Evolutionary conservation across 2,113 vertebrate genomes (phyloP), one percentile per base, ranked within the genome.

Genomic region (Nycticebus coucang): DNA sequence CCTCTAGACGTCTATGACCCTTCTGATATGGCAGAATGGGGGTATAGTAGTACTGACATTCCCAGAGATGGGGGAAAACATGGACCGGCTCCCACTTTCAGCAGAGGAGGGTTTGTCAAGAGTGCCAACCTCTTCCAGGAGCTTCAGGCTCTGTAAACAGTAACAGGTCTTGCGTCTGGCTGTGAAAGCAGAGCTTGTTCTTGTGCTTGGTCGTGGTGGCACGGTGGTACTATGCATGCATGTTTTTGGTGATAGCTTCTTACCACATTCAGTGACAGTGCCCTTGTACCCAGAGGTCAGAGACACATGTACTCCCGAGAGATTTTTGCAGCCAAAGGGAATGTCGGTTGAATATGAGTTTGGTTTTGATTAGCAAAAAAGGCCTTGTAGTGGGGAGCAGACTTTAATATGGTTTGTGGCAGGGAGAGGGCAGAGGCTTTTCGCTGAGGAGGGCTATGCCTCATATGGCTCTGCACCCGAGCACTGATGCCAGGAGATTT

Each of bases 361-460:
- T 92, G 84, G 60, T 87, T 96, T 90, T 72, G 66, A 91, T 86
- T 71, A 88, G 62, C 22, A 15, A 57, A 72, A 77, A 82, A 62
- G 72, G 53, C 30, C 55, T 72, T 17, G 55, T 10, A 7, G 24
- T 17, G 45, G 74, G 30, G 62, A 53, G 53, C 80, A 55, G 74
- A 50, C 4, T 30, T 35, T 3, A 64, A 6, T 7, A 17, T 6
- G 57, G 72, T 55, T 78, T 37, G 62, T 1, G 4, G 82, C 85
- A 8, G 30, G 79, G 64, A 19, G 62, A 55, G 15, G 69, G 68
- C 81, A n/a, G 69, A 21, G 79, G 55, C 15, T 79, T 30, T 53
- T 60, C 2, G 0, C 2, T 2, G 50, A 71, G 24, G n/a, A 68
- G 19, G 26, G 9, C 37, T 6, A 0, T 0, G 45, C 75, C 41